phyloP scores from a whole-genome alignment of 2,113 vertebrate species.

The Chitala chitala region DNA sequence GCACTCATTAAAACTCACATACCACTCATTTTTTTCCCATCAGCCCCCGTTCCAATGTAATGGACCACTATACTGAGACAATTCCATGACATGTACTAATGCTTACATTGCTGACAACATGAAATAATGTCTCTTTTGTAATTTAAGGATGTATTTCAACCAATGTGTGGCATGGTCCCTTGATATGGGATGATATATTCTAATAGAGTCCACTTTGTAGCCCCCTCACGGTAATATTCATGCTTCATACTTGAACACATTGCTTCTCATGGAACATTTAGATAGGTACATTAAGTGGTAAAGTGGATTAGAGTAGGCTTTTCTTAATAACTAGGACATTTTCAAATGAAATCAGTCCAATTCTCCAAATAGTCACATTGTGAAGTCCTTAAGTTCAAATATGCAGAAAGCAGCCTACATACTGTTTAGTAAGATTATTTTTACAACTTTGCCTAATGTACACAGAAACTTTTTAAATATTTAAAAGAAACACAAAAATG shows the following conservation, averaged over 20 bases:
- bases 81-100: conserved; percentile 89
- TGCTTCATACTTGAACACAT: conserved; percentile 82
- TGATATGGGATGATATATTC: conserved; percentile 84
- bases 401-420: too few species aligned
- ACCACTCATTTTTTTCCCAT: conserved; percentile 82
- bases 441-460: too few species aligned
- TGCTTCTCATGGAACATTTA: conserved; percentile 78
- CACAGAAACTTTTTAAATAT: too few species aligned
- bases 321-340: conserved; percentile 33
- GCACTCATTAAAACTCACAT: conserved; percentile 81
- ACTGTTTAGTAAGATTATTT: too few species aligned
- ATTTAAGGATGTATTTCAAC: conserved; percentile 90
- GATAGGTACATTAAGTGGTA: conserved; percentile 81
- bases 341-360: conserved; percentile 11
- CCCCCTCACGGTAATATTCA: conserved; percentile 78
- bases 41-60: conserved; percentile 83
- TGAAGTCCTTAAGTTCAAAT: neutral
- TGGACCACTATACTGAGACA: conserved; percentile 78
- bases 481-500: too few species aligned
- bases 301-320: conserved; percentile 70
- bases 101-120: conserved; percentile 87
- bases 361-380: neutral
- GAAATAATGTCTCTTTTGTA: conserved; percentile 86
- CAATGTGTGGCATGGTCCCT: conserved; percentile 81
- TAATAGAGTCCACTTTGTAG: conserved; percentile 83